phyloP scores from a whole-genome alignment of 1,140 invertebrate species.

The Augochlora pura region DNA sequence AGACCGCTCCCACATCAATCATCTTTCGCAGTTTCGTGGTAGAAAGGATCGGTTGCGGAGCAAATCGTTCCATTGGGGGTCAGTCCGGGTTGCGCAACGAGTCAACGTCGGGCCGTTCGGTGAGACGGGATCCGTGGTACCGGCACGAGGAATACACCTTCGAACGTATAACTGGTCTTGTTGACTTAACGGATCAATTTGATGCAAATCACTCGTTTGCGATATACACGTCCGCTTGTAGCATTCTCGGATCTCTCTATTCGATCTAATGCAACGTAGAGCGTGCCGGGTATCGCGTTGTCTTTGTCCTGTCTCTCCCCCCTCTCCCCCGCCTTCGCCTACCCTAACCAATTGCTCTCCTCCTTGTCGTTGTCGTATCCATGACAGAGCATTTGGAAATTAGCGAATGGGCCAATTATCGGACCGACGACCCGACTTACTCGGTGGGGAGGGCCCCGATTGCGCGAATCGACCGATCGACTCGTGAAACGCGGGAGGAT shows the following conservation, averaged over 20 bases:
- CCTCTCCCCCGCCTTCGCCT: constrained; percentile 12
- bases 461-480: constrained; percentile 41
- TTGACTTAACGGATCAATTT: constrained; percentile 78
- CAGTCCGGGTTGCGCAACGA: constrained; percentile 65
- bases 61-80: constrained; percentile 71
- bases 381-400: constrained; percentile 57
- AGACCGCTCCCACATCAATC: constrained; percentile 79
- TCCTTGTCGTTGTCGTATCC: background rate
- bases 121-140: constrained; percentile 56
- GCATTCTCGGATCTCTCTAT: constrained; percentile 24
- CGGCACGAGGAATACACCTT: constrained; percentile 54
- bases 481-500: constrained; percentile 17
- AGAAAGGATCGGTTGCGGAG: constrained; percentile 71
- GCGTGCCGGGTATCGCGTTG: background rate
- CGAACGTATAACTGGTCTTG: constrained; percentile 66
- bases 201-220: constrained; percentile 79
- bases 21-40: constrained; percentile 77
- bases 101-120: constrained; percentile 64
- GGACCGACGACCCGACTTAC: background rate
- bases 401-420: constrained; percentile 62
- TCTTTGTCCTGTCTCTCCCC: constrained; percentile 26
- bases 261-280: constrained; percentile 49
- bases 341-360: background rate
- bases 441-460: constrained; percentile 20
- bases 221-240: constrained; percentile 62